Percentiles rank a stretch among this genome's conserved stretches.
These are phyloP conservation scores for Drosophila mojavensis DNA, from an alignment of 1,140 invertebrate genomes.

Conservation along the genomic window DNA sequence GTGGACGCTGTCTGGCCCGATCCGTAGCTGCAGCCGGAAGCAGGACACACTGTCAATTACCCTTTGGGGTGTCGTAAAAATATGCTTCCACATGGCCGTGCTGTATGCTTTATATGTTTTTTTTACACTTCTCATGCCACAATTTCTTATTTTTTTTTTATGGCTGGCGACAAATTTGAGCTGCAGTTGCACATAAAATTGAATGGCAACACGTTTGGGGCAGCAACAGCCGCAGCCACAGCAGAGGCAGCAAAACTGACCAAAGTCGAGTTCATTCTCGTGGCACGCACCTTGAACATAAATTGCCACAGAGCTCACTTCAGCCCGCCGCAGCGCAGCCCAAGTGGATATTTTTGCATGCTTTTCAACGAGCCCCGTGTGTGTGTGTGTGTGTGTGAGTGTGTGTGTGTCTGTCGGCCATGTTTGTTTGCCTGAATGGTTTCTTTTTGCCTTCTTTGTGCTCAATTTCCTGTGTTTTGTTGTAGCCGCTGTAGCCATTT, in stretches of 20 bases:
- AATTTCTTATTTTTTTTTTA: neutral
- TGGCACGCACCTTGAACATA: slow-evolving; percentile 58
- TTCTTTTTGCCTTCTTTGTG: slow-evolving; percentile 33
- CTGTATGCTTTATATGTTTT: slow-evolving; percentile 31
- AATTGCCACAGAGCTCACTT: slow-evolving; percentile 44
- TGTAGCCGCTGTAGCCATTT: slow-evolving; percentile 48
- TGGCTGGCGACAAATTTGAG: slow-evolving; percentile 47
- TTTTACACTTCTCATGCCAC: neutral
- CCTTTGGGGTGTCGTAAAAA: slow-evolving; percentile 56
- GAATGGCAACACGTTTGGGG: slow-evolving; percentile 50
- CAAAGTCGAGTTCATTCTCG: slow-evolving; percentile 47
- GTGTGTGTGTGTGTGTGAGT: slow-evolving; percentile 10
- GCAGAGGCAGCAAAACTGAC: slow-evolving; percentile 47
- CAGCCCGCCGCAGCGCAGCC: neutral
- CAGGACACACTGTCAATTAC: slow-evolving; percentile 43
- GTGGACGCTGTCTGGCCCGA: slow-evolving; percentile 35
- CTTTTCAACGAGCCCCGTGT: slow-evolving; percentile 27
- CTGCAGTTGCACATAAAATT: slow-evolving; percentile 52
- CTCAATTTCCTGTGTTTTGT: slow-evolving; percentile 57
- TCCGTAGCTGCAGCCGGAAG: neutral
- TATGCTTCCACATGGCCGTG: slow-evolving; percentile 47
- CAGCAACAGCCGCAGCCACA: slow-evolving; percentile 14
- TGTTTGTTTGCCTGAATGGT: slow-evolving; percentile 46
- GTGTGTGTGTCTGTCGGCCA: slow-evolving; percentile 40
- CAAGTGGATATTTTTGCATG: slow-evolving; percentile 43